Base-by-base conservation (phyloP, 2,797 vertebrate genomes). In the Orientallactaga sibirica region DNA sequence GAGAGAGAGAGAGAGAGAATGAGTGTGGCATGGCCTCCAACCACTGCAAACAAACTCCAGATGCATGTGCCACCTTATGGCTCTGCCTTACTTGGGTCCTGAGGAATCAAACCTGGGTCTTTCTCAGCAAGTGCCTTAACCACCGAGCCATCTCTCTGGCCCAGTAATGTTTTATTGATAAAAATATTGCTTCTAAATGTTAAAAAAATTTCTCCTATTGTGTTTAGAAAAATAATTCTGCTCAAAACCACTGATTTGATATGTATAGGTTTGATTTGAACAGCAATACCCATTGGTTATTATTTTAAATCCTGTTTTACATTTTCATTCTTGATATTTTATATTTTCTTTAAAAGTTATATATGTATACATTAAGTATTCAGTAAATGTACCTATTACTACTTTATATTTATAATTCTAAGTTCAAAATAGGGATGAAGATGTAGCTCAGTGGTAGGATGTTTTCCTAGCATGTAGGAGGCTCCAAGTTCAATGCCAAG, bases 281-380 rank as follows among this genome's bases (percentile, higher is more conserved):
- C 1, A 33, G 25, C 19, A 61, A 94, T 9, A 7, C 29, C 37
- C 62, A 0, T 86, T 41, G 64, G 25, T 92, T 91, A 52, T 82
- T 86, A 73, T 73, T 71, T 95, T 91, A 80, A 91, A 87, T 84
- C 18, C 9, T 61, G 19, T 73, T 87, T 75, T 76, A 93, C 41
- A 78, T 22, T 87, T 71, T 83, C 22, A 67, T 88, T 77, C 33
- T 58, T 86, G 68, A 81, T 20, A 41, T 64, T 84, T 80, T 77
- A 70, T 18, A 19, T 61, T 87, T 87, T 81, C 55, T 76, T 71
- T 91, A 86, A 20, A 80, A 84, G 76, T 80, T 62, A 37, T n/a
- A 19, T 75, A 62, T 86, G 4, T 37, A n/a, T 86, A n/a, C 68
- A 48, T 79, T 58, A 79, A 78, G 55, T 79, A 61, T 7, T 55